Conservation (phyloP, 2,797 vertebrate species). For the Siniperca scherzeri region DNA sequence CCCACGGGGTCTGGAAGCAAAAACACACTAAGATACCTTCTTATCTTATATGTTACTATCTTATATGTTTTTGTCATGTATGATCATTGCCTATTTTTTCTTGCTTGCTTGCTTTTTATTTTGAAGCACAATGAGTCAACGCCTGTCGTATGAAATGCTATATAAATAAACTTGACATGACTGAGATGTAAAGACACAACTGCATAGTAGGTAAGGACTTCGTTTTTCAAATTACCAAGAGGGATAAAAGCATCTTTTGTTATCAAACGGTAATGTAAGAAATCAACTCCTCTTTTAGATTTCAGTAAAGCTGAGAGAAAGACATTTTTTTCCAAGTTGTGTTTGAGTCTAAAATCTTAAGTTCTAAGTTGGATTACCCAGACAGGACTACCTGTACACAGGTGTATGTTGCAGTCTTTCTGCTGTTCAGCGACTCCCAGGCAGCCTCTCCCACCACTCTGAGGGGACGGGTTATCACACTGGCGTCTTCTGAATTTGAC, state of each 20-base stretch:
- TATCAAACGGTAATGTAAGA: not conserved
- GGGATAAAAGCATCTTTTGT: not conserved
- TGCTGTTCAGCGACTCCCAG: conserved; percentile 78
- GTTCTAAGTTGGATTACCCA: not conserved
- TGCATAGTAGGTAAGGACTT: not conserved
- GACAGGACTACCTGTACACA: conserved; percentile 75
- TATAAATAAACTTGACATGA: not conserved
- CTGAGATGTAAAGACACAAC: not conserved
- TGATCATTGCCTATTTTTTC: too few species aligned
- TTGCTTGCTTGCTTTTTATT: too few species aligned
- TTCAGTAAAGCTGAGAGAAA: not conserved
- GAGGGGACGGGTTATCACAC: conserved; percentile 86
- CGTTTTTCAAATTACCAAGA: not conserved
- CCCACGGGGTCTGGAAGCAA: conserved; percentile 72
- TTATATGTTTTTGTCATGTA: too few species aligned
- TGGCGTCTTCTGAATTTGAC: conserved; percentile 77
- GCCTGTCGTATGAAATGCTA: too few species aligned
- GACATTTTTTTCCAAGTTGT: not conserved
- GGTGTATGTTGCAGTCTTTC: conserved; percentile 80
- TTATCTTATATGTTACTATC: too few species aligned
- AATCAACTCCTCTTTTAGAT: not conserved
- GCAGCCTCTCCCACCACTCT: conserved; percentile 85
- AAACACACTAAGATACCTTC: not conserved
- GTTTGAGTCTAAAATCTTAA: not conserved
- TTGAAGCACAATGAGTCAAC: too few species aligned